These are phyloP conservation scores for Notolabrus celidotus DNA, from an alignment of 2,797 vertebrate species.

Conservation along the genomic window DNA sequence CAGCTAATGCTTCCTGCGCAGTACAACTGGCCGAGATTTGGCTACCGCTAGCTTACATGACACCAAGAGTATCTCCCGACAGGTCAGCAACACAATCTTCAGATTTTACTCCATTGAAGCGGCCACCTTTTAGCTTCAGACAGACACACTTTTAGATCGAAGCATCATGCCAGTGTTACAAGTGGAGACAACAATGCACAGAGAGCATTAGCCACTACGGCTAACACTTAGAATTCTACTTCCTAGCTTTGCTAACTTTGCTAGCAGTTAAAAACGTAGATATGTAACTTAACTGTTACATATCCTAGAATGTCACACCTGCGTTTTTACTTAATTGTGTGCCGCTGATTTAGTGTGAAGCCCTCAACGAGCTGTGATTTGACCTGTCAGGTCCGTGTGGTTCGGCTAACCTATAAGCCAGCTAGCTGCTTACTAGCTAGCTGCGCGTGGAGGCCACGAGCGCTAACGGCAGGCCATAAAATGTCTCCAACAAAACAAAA, in stretches of 20 bases:
- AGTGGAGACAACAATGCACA: conserved; percentile 77
- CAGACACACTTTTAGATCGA: background rate
- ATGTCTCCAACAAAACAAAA: conserved; percentile 84
- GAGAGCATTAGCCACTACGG: conserved; percentile 45
- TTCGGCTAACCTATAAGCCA: conserved; percentile 48
- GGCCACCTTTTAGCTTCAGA: fast-evolving
- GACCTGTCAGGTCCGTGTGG: conserved; percentile 63
- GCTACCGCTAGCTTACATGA: conserved; percentile 52
- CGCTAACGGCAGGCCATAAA: conserved; percentile 83
- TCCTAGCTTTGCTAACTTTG: conserved; percentile 57
- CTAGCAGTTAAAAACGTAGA: conserved; percentile 17
- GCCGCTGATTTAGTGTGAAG: background rate
- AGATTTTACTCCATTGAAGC: background rate
- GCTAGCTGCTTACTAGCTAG: conserved; percentile 66
- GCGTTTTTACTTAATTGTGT: background rate
- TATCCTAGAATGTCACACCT: background rate
- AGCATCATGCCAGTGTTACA: conserved; percentile 5
- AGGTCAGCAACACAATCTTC: background rate
- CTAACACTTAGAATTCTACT: conserved; percentile 62
- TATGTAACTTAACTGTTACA: fast-evolving
- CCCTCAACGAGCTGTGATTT: conserved; percentile 9
- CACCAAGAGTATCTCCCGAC: conserved; percentile 14
- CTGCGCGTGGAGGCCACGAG: conserved; percentile 85
- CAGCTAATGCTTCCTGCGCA: conserved; percentile 72
- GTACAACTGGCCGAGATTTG: conserved; percentile 63